Conservation (phyloP, 2,888 invertebrate genomes). For the Molanna angustata region DNA sequence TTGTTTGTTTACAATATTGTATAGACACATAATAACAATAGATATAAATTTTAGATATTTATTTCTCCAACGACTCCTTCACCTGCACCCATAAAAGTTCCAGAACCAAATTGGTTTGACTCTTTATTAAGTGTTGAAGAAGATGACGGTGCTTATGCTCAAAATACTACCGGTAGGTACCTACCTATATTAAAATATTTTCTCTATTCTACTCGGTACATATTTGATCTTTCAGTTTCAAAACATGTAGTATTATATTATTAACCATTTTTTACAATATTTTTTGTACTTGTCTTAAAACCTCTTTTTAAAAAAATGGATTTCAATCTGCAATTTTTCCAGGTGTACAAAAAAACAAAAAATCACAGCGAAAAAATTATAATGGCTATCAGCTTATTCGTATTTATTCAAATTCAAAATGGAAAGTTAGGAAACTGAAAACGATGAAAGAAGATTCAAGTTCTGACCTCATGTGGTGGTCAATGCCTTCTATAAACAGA, state of each 20-base stretch:
- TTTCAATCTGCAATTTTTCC: too few species aligned
- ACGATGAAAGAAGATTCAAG: slow-evolving; percentile 52
- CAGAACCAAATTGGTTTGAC: slow-evolving; percentile 47
- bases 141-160: slow-evolving; percentile 40
- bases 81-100: slow-evolving; percentile 39
- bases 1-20: too few species aligned
- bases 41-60: too few species aligned
- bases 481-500: slow-evolving; percentile 48
- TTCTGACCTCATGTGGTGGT: slow-evolving; percentile 54
- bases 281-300: not conserved
- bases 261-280: too few species aligned
- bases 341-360: slow-evolving; percentile 36
- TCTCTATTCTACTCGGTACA: too few species aligned
- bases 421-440: slow-evolving; percentile 49
- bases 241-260: too few species aligned
- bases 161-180: slow-evolving; percentile 35
- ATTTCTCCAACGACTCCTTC: slow-evolving; percentile 41
- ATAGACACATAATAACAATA: slow-evolving; percentile 31
- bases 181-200: not conserved
- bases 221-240: too few species aligned
- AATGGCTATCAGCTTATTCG: slow-evolving; percentile 56
- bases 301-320: not conserved
- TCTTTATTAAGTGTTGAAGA: slow-evolving; percentile 47
- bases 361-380: slow-evolving; percentile 50
- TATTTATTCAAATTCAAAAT: slow-evolving; percentile 45